Conservation (phyloP, 2,888 invertebrate species). For the Barypeithes pellucidus region DNA sequence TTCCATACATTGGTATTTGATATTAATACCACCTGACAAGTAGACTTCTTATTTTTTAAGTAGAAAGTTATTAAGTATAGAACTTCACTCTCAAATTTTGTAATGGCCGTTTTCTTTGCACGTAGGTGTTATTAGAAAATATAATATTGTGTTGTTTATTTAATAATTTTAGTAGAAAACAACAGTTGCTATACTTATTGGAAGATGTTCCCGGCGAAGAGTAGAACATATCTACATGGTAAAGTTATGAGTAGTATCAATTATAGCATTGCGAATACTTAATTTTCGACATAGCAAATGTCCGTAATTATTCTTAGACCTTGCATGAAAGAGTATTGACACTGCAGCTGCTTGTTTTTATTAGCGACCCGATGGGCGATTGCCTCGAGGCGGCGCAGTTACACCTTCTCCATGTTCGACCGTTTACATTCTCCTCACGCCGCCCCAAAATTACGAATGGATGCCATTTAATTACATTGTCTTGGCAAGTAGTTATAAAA, state of each 20-base stretch:
- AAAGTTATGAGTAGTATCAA: not conserved
- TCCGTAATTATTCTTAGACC: conserved; percentile 43
- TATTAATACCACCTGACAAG: no score
- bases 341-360: conserved; percentile 70
- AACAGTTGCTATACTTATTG: no score
- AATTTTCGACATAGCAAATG: conserved; percentile 12
- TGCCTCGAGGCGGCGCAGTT: conserved; percentile 67
- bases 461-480: conserved; percentile 72
- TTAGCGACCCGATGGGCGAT: conserved; percentile 66
- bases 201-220: no score
- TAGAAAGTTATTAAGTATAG: no score
- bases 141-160: no score
- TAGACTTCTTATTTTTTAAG: no score
- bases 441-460: conserved; percentile 71
- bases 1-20: no score
- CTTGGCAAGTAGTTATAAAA: conserved; percentile 71
- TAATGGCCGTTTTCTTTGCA: no score
- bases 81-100: no score
- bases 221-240: not conserved
- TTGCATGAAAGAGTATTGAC: conserved; percentile 63
- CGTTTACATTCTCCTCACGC: conserved; percentile 70
- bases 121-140: no score
- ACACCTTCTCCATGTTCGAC: conserved; percentile 71
- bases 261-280: conserved; percentile 8
- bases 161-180: no score